A percentile compares a stretch with the other conserved stretches of the same genome.
phyloP scores from a whole-genome alignment of 2,113 vertebrate species.

The Tretioscincus oriximinensis region DNA sequence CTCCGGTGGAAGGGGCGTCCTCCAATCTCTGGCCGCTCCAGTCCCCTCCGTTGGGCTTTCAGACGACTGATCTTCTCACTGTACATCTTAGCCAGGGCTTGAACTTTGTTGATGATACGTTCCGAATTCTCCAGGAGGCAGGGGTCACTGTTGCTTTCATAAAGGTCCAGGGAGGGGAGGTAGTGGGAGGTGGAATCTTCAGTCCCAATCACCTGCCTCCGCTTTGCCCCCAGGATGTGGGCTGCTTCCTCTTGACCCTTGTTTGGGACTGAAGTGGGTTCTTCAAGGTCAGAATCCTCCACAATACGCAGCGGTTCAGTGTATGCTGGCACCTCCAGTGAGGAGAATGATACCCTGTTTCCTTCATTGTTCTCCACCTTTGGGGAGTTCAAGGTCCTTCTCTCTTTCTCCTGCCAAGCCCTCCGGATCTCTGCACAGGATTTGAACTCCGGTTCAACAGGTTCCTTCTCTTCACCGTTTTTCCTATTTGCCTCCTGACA shows the following conservation, averaged over 20 bases:
- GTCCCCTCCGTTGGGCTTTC: background rate
- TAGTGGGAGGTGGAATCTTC: slow-evolving; percentile 52
- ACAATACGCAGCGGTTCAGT: slow-evolving; percentile 61
- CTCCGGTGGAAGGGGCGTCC: background rate
- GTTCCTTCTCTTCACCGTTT: background rate
- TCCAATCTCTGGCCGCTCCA: background rate
- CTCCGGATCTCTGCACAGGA: slow-evolving; percentile 74
- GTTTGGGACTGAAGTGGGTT: background rate
- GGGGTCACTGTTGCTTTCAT: slow-evolving; percentile 56
- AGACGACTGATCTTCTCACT: slow-evolving; percentile 72
- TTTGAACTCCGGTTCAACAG: slow-evolving; percentile 51
- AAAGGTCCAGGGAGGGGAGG: slow-evolving; percentile 60
- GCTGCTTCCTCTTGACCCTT: slow-evolving; percentile 29
- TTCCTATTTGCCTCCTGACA: background rate
- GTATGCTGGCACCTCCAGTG: background rate
- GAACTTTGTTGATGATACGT: slow-evolving; percentile 84
- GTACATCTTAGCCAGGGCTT: slow-evolving; percentile 85
- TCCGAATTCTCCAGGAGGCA: slow-evolving; percentile 76
- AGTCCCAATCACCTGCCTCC: background rate
- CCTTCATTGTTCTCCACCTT: too few relatives aligned
- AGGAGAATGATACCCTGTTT: slow-evolving; percentile 11
- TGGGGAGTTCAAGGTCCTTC: slow-evolving; percentile 24
- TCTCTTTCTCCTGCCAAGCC: slow-evolving; percentile 75
- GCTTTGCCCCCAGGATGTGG: background rate
- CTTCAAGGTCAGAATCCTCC: slow-evolving; percentile 64